Evolutionary conservation across 2,797 vertebrate genomes (phyloP).

Genomic region (Bradypodion ventrale): DNA sequence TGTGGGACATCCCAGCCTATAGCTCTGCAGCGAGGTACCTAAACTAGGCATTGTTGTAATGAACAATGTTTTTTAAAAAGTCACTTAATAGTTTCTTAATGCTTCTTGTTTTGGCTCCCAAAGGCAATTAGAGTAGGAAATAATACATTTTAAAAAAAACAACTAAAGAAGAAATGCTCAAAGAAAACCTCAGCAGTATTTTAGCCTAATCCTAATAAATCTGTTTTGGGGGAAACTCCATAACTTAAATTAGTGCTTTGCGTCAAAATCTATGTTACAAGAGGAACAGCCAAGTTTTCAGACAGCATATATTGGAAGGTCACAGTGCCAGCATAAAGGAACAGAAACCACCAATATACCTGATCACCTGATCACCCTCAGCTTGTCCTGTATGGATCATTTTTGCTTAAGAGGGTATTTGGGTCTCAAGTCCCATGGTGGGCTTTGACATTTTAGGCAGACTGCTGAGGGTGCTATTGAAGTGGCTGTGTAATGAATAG

Average conservation of each 20-base stretch:
- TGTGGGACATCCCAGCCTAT: too few species aligned
- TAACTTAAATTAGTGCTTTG: background rate
- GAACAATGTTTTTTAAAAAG: slow-evolving; percentile 35
- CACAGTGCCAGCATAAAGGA: background rate
- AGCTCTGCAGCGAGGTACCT: too few species aligned
- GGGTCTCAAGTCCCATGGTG: background rate
- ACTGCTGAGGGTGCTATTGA: background rate
- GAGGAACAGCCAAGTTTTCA: background rate
- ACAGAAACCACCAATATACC: background rate
- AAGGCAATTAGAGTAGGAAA: background rate
- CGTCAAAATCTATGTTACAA: background rate
- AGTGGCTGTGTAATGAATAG: background rate
- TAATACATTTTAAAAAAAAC: background rate
- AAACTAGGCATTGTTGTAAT: too few species aligned
- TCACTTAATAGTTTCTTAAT: slow-evolving; percentile 40
- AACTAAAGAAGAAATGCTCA: background rate
- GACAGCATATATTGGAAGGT: background rate
- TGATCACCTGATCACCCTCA: background rate
- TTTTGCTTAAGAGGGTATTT: background rate
- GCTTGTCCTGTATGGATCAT: background rate
- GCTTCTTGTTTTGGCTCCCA: background rate
- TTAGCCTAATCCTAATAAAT: too few species aligned
- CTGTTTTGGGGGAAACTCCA: too few species aligned
- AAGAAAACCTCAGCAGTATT: background rate
- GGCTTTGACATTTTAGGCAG: background rate